Evolutionary conservation across 2,888 invertebrate species (phyloP), one percentile per base, ranked within the genome.

Genomic region (Amblyteles armatorius): DNA sequence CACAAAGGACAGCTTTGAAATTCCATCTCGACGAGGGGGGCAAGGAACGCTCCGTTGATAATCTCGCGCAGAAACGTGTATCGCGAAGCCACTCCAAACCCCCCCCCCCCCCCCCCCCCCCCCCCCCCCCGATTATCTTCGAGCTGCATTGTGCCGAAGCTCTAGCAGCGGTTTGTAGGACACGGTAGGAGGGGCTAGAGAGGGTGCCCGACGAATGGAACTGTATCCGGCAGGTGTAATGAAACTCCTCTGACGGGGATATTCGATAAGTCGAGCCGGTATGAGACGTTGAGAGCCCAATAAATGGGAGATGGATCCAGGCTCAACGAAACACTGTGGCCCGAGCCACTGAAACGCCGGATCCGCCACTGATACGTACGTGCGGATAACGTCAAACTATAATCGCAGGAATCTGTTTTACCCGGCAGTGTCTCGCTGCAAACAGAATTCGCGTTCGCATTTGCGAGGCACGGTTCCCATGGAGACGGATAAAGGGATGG

Each of bases 221-320:
- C 78, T 77, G 79, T 76, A 73, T 1, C 73, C 44, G 77, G 71
- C 81, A 79, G 79, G 73, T 84, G 81, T 86, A 87, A 87, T 84
- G 84, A 88, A 87, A 87, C 86, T 87, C 85, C 86, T 77, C 67
- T 55, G 77, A 71, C 69, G 78, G 60, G 68, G 83, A 86, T 85
- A 85, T 87, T 84, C 84, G 85, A 84, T 85, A 85, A 86, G 83
- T 71, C 81, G 84, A 60, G 67, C 44, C 74, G 60, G 55, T 72
- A 67, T 19, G 55, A 79, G 26, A 65, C 26, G 63, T 48, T 44
- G 50, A 65, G 67, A 79, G 69, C 40, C 50, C 67, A 82, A 60
- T 79, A 50, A 63, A 83, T 55, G 48, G 29, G 48, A 69, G 80
- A 76, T 40, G 69, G 69, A 74, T 57, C 63, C 65, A 1, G 63